Base-by-base conservation (phyloP, 1,140 invertebrate species). In the Glossosoma conforme region DNA sequence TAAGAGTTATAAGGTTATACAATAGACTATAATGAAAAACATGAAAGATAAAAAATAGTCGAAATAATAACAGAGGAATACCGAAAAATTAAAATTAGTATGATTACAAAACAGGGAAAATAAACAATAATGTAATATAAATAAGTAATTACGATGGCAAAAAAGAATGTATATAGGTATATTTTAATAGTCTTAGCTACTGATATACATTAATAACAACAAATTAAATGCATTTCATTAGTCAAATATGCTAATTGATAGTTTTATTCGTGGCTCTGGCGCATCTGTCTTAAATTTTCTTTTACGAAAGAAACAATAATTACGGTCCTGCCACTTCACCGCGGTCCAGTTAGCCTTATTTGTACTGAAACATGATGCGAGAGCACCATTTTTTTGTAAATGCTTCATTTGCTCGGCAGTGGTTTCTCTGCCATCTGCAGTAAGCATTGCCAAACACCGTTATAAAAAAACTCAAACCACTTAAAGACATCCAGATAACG, bases 291-390 rank as follows among this genome's bases (percentile, higher is more conserved):
- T 11, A 33, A 49, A 24, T 40, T 51, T 51, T 51, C 48, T 51
- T 51, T 24, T 28, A 9, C 10, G 15, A 20, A 10, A 44, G 42
- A 20, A 28, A 33, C 22, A 52, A 44, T 56, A 56, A 56, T 56
- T 56, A 56, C 42, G 52, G 48, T 47, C 48, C 54, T 52, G 48
- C 48, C 54, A 55, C 28, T 38, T 36, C 14, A 24, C 1, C 32
- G 32, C 33, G 54, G 44, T 52, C 45, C 48, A 56, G 36, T 56
- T 56, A 47, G 45, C 48, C 48, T 52, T 46, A 52, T 56, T 56
- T 45, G 48, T 44, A 30, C n/a, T 22, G 25, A 19, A 32, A 32
- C 44, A 50, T 52, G 54, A 56, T 37, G 28, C 47, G 48, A 49
- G 41, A 44, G 40, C 28, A 14, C 5, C 32, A 35, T 13, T 13